Percentiles rank a stretch among this genome's conserved stretches.
These are phyloP conservation scores for Caenorhabditis sp. DNA, from an alignment of 2,888 invertebrate species.

Conservation along the genomic window DNA sequence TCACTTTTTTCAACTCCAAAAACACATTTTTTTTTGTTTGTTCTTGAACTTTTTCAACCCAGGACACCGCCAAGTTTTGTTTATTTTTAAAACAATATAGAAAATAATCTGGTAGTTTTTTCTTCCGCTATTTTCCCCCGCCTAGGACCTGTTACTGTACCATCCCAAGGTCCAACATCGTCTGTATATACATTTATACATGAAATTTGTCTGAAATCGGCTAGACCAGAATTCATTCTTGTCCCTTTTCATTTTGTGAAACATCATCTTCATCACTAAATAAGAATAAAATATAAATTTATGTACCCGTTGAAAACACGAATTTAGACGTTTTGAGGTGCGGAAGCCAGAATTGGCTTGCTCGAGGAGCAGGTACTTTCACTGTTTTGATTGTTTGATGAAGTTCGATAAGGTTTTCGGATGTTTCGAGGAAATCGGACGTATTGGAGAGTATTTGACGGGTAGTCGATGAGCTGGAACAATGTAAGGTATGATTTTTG, in stretches of 20 bases:
- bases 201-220: background rate
- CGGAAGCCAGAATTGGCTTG: conserved; percentile 25
- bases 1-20: conserved; percentile 1
- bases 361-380: conserved; percentile 13
- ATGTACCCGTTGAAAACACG: background rate
- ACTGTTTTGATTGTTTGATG: conserved; percentile 7
- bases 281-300: background rate
- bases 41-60: too few relatives aligned
- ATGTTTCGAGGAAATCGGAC: conserved; percentile 43
- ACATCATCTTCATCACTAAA: background rate
- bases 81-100: too few relatives aligned
- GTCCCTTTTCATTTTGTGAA: background rate
- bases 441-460: conserved; percentile 49
- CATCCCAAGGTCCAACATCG: background rate
- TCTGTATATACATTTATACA: background rate
- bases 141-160: too few relatives aligned
- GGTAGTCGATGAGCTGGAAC: conserved; percentile 45
- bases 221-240: background rate
- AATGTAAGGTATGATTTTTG: background rate
- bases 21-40: too few relatives aligned
- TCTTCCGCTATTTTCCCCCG: too few relatives aligned
- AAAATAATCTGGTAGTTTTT: too few relatives aligned
- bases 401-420: conserved; percentile 27
- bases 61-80: background rate
- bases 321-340: conserved; percentile 22